Percentiles rank a stretch among this genome's conserved stretches.
phyloP scores from a whole-genome alignment of 2,797 vertebrate species.

The Cynopterus sphinx region DNA sequence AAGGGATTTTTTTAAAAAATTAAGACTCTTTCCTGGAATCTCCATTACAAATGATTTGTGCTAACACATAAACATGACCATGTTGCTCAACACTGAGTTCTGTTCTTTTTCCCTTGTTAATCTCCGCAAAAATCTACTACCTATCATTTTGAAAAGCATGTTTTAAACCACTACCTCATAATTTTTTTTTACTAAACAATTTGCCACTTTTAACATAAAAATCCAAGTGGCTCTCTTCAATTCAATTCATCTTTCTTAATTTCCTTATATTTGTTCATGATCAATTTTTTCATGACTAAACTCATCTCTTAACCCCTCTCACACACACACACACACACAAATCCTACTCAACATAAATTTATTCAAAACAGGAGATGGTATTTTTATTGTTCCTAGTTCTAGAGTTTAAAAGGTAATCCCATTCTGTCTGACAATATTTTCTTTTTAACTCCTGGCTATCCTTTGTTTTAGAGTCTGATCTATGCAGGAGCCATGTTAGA shows the following conservation, averaged over 20 bases:
- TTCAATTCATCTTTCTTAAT: background rate
- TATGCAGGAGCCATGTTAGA: constrained; percentile 49
- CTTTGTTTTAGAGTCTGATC: constrained; percentile 56
- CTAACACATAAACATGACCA: constrained; percentile 3
- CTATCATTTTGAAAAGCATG: background rate
- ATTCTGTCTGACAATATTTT: constrained; percentile 49
- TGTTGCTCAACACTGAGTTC: background rate
- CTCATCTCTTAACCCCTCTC: background rate
- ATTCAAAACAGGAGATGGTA: background rate
- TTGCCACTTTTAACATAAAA: background rate
- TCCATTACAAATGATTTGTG: background rate
- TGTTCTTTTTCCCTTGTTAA: background rate
- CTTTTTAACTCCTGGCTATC: constrained; percentile 55
- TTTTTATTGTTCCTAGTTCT: background rate
- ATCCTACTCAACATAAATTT: background rate
- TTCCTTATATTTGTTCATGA: background rate
- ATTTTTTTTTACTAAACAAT: background rate
- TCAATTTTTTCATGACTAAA: background rate
- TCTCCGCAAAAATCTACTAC: background rate
- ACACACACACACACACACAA: background rate
- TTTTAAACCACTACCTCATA: background rate
- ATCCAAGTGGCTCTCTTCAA: background rate
- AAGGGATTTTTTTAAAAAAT: constrained; percentile 1
- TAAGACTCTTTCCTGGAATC: background rate
- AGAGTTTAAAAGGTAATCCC: background rate